These are phyloP conservation scores for Madoqua kirkii DNA, from an alignment of 2,113 vertebrate species.

Conservation along the genomic window DNA sequence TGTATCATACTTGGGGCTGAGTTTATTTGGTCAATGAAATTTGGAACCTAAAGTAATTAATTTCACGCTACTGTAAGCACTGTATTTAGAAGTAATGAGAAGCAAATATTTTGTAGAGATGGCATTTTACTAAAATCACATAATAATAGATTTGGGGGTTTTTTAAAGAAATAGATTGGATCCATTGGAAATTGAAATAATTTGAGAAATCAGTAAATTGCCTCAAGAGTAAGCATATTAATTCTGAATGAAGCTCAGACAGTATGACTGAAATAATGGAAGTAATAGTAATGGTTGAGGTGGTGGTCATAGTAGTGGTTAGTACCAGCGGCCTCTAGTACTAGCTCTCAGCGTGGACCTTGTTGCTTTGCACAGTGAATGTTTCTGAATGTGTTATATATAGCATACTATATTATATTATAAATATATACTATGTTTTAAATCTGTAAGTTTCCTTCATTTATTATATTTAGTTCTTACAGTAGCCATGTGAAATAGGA, in stretches of 20 bases:
- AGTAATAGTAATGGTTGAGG: background rate
- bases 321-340: background rate
- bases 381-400: background rate
- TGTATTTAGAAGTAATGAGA: background rate
- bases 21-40: background rate
- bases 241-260: background rate
- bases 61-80: background rate
- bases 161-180: background rate
- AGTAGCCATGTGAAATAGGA: background rate
- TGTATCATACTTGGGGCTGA: background rate
- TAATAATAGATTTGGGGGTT: background rate
- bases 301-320: background rate
- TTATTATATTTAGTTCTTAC: background rate
- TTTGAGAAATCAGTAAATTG: conserved; percentile 9
- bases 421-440: background rate
- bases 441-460: background rate
- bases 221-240: background rate
- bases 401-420: background rate
- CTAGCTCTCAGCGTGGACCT: background rate
- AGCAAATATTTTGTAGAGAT: background rate
- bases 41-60: conserved; percentile 4
- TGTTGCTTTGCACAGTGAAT: background rate
- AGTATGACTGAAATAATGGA: background rate
- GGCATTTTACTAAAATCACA: conserved; percentile 18
- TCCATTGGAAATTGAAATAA: background rate